Base-by-base conservation (phyloP, 2,113 vertebrate genomes). In the Neolamprologus variostigma region DNA sequence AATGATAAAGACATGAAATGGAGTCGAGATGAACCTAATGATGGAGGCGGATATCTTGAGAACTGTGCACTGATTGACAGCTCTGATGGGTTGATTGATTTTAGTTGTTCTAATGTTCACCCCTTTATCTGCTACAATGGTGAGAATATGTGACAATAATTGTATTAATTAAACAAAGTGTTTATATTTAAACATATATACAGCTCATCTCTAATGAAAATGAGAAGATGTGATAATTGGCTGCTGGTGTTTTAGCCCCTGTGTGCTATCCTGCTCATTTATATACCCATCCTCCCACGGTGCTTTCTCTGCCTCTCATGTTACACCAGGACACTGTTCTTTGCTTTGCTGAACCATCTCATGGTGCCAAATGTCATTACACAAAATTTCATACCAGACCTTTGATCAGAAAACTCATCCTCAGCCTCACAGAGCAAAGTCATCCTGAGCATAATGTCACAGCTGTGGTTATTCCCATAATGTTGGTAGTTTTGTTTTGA, bases 31-130 rank as follows among this genome's bases (percentile, higher is more conserved):
- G 31, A 8, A 33, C 31, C 31, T 33, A 3, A 33, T 33, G 31
- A 8, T 33, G 0, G 0, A 33, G 31, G 31, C 7, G 1, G 3
- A 33, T 0, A 33, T 33, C 31, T 33, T 33, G 31, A 33, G 31
- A 33, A 63, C 59, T 63, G 59, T 11, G 17, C 0, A 35, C 0
- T 4, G 31, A 19, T n/a, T 33, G 4, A 35, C 2, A 3, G 3
- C 0, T 35, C 17, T 1, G 3, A 0, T 7, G 0, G 2, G 9
- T 0, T 19, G 31, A 0, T 0, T 4, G 16, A 37, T 66, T 0
- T 12, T 8, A 0, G 61, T 3, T 66, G 1, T 66, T 7, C 9
- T n/a, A 0, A 7, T 5, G 0, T 0, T 7, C 0, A 1, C 33
- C 0, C 6, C 3, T 37, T 66, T 37, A 21, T 66, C 33, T 66